These are phyloP conservation scores for Phortica variegata DNA, from an alignment of 1,140 invertebrate species.

Conservation along the genomic window DNA sequence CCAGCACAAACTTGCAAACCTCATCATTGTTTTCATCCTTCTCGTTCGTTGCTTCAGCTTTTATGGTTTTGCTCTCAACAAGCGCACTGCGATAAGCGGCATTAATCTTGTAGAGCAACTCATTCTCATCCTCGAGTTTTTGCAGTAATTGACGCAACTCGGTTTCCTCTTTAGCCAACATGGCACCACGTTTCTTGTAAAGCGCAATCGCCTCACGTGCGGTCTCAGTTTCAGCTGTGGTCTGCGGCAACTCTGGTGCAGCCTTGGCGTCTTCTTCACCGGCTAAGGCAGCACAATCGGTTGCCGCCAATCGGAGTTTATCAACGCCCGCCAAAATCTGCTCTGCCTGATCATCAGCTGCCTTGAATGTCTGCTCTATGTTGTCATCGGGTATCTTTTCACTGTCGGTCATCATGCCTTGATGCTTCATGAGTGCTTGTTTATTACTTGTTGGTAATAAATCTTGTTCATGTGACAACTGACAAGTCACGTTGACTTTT, in stretches of 20 bases:
- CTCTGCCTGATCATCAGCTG: no score
- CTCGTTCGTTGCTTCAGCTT: not conserved
- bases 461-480: no score
- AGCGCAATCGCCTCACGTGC: not conserved
- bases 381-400: no score
- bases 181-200: not conserved
- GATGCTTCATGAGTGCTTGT: no score
- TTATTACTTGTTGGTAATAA: no score
- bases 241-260: not conserved
- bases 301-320: no score
- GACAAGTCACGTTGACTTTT: no score
- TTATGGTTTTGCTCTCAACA: not conserved
- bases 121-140: slow-evolving; percentile 31
- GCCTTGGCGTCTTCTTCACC: not conserved
- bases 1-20: slow-evolving; percentile 16
- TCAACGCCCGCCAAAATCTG: no score
- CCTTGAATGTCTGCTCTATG: no score
- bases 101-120: slow-evolving; percentile 11
- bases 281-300: no score
- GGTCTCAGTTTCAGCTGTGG: not conserved
- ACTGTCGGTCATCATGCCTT: no score
- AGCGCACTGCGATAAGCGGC: no score
- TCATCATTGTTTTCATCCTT: not conserved
- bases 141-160: slow-evolving; percentile 26
- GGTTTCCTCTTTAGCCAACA: slow-evolving; percentile 28